Base-by-base conservation (phyloP, 2,888 invertebrate species). In the Galerucella pusilla region DNA sequence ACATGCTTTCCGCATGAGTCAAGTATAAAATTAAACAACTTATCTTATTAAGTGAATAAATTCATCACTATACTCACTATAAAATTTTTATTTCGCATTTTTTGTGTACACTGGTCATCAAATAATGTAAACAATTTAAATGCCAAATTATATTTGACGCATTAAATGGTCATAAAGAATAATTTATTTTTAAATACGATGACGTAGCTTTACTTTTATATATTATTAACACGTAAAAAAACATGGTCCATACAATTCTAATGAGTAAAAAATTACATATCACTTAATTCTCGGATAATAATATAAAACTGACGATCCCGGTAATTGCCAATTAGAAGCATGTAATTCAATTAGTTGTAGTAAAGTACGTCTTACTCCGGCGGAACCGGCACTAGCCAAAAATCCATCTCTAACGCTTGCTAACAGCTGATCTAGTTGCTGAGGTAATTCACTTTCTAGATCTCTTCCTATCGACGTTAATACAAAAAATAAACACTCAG, bases 291-390 rank as follows among this genome's bases (percentile, higher is more conserved):
- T 86, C 70, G 94, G 94, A 88, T 94, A 94, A 88, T 97, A 97
- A 88, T 97, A 97, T 73, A 96, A 92, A 71, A 97, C 94, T 4
- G 97, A 95, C 67, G 95, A 94, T 73, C 96, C 96, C 25, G 96
- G 94, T 79, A 97, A 90, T 86, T 96, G 95, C 97, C 97, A 97
- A 87, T 94, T 93, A 0, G 95, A 94, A 1, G 97, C 96, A 87
- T 96, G 95, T 73, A 97, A 90, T 87, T 97, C 97, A 81, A 97
- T 96, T 74, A 97, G 90, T 88, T 97, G 97, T 78, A 97, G 90
- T 75, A 97, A 90, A 2, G 96, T 96, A 86, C 95, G 94, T 81
- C 95, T 92, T 77, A 95, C 94, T 80, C 93, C 91, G 3, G 94
- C 93, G 67, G 93, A 91, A 20, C 94, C 93, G 49, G 90, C 91